Evolutionary conservation across 2,888 invertebrate species (phyloP), one percentile per base, ranked within the genome.

Genomic region (Scelioninae gen. 1): DNA sequence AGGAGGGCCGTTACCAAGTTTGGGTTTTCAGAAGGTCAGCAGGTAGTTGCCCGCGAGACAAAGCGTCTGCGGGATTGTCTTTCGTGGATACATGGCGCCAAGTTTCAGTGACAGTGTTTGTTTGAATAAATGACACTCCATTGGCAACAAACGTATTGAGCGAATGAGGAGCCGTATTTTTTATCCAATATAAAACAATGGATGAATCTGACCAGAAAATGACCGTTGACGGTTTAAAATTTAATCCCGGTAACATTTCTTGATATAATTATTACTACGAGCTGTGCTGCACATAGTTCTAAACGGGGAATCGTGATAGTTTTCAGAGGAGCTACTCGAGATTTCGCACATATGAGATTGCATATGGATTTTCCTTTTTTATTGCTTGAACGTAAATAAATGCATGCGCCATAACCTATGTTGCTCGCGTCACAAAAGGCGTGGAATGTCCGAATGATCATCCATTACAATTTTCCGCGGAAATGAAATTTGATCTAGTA

Each of bases 321-420:
- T 51, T 51, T 51, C 1, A 29, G 29, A 10, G 51, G 11, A 9
- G 23, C 29, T 4, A 51, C 29, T 23, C 51, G 1, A 13, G 51
- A 51, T 51, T 51, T 51, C n/a, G 51, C 51, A 29, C 10, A 51
- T 29, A 51, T 9, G 10, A 51, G 29, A 9, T 34, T 34, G 34
- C 6, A 34, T 7, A 23, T 4, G 29, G 23, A 51, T 51, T 51
- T 1, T 5, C 29, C 8, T 5, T 51, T 23, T 10, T 51, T 15
- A 47, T 47, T 15, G 5, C 6, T 5, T 5, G 47, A 47, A 5
- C 47, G 13, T 5, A 47, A 5, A 15, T 47, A 47, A 15, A 51
- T 23, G 10, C 51, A 51, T 10, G 51, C 29, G 1, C 29, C 51
- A 10, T 51, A 51, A 7, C 51, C 51, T 1, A 29, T 29, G 10